Percentiles rank a stretch among this genome's conserved stretches.
phyloP scores from a whole-genome alignment of 2,113 vertebrate species.

The Setophaga coronata region DNA sequence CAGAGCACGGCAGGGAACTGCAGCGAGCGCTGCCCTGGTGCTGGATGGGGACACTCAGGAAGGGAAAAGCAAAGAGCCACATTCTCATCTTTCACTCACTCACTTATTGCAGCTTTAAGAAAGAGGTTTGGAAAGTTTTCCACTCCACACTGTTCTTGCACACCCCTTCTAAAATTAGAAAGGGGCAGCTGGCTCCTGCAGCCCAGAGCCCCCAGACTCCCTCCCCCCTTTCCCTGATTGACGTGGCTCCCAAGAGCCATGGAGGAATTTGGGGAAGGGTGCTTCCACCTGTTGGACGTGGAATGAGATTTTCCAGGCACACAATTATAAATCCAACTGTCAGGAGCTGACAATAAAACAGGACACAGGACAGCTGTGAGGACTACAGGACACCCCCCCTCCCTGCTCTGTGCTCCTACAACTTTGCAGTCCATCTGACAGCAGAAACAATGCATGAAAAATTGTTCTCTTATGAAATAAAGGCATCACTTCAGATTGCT shows the following conservation, averaged over 20 bases:
- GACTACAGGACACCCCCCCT: background rate
- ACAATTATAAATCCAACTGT: conserved; percentile 63
- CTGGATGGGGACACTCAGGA: background rate
- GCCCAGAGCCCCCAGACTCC: background rate
- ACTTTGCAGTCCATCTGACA: background rate
- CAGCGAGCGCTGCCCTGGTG: background rate
- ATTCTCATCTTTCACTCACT: conserved; percentile 40
- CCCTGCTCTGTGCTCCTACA: background rate
- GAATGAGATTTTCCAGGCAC: conserved; percentile 36
- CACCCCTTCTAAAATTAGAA: conserved; percentile 73
- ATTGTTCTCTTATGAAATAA: background rate
- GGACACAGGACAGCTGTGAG: conserved; percentile 34
- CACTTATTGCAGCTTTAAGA: conserved; percentile 26
- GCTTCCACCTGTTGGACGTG: conserved; percentile 71
- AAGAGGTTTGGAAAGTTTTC: conserved; percentile 69
- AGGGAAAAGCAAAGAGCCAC: background rate
- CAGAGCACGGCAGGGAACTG: background rate
- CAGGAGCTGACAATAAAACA: conserved; percentile 41
- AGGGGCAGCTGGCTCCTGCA: conserved; percentile 68
- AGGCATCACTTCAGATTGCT: background rate
- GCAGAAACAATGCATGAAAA: background rate
- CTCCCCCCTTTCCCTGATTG: background rate
- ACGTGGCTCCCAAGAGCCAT: background rate
- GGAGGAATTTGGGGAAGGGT: conserved; percentile 65
- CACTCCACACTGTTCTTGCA: conserved; percentile 63